These are phyloP conservation scores for Linepithema humile DNA, from an alignment of 1,140 invertebrate genomes.

Conservation along the genomic window DNA sequence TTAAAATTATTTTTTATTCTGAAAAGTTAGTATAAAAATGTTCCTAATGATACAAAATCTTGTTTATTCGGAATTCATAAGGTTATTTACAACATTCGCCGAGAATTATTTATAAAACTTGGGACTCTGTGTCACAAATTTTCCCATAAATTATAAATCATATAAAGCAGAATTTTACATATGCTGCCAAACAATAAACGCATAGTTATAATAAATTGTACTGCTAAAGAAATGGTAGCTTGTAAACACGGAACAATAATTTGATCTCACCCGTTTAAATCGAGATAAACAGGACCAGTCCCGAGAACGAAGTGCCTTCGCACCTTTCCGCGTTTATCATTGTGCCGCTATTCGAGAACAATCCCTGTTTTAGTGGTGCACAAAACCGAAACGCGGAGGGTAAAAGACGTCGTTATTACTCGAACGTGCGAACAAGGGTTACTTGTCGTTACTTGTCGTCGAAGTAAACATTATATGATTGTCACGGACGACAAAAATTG, in stretches of 20 bases:
- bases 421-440: slow-evolving; percentile 11
- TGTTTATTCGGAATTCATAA: neutral
- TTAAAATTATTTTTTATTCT: neutral
- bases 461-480: slow-evolving; percentile 38
- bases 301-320: slow-evolving; percentile 1
- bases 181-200: too few species aligned
- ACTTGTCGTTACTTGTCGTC: slow-evolving; percentile 22
- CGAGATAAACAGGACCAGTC: neutral
- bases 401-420: slow-evolving; percentile 42
- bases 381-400: slow-evolving; percentile 28
- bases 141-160: neutral
- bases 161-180: neutral
- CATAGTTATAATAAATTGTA: neutral
- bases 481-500: slow-evolving; percentile 25
- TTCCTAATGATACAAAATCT: neutral
- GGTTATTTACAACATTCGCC: neutral
- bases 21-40: neutral
- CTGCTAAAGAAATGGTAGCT: neutral
- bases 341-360: slow-evolving; percentile 40
- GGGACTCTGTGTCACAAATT: neutral
- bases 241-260: neutral
- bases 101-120: too few species aligned
- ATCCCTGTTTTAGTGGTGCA: slow-evolving; percentile 24
- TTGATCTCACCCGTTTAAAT: slow-evolving; percentile 19
- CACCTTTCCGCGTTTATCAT: slow-evolving; percentile 38